Evolutionary conservation across 2,797 vertebrate species (phyloP).

Genomic region (Falco columbarius): DNA sequence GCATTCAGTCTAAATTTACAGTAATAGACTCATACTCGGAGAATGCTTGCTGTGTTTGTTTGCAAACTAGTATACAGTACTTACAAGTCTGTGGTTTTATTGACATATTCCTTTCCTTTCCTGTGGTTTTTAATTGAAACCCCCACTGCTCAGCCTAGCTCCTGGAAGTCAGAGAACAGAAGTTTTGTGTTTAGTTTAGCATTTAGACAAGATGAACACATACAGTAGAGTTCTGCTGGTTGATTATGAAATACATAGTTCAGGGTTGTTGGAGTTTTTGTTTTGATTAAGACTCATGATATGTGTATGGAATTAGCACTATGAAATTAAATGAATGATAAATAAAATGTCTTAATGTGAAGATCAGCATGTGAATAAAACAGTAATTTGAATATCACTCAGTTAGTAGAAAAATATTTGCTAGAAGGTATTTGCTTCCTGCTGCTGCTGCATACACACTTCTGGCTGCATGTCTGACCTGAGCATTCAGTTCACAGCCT

Average conservation of each 20-base stretch:
- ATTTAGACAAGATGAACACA: constrained; percentile 69
- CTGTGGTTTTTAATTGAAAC: constrained; percentile 87
- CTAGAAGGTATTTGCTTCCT: not conserved
- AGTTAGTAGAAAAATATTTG: not conserved
- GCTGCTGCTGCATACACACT: not conserved
- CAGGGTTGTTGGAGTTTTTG: not conserved
- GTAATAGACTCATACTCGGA: constrained; percentile 78
- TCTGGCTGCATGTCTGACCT: not conserved
- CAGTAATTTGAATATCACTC: not conserved
- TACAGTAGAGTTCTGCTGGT: constrained; percentile 52
- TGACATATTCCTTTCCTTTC: constrained; percentile 83
- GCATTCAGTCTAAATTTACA: constrained; percentile 78
- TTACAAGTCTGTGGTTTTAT: constrained; percentile 86
- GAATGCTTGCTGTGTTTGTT: constrained; percentile 84
- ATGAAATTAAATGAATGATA: not conserved
- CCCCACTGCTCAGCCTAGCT: constrained; percentile 79
- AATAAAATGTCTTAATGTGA: not conserved
- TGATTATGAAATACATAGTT: constrained; percentile 63
- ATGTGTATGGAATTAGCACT: not conserved
- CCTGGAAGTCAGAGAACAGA: constrained; percentile 76
- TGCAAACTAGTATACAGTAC: constrained; percentile 82
- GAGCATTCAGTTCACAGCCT: not conserved
- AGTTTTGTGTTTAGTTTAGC: constrained; percentile 77
- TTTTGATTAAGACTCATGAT: constrained; percentile 1
- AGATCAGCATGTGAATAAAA: not conserved